These are phyloP conservation scores for Noctua fimbriata DNA, from an alignment of 2,888 invertebrate genomes.

Conservation along the genomic window DNA sequence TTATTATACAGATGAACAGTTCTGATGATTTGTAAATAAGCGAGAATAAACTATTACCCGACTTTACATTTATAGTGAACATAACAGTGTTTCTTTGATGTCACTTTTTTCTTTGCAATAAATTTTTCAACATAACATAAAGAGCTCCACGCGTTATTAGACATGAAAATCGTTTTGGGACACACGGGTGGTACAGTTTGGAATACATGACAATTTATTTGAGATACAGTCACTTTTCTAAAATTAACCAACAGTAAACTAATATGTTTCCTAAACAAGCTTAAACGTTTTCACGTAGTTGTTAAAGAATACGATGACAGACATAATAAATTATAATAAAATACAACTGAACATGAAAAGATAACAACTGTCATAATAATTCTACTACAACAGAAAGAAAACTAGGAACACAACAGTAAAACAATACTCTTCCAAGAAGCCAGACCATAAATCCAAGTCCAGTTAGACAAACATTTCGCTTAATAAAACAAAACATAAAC, in stretches of 20 bases:
- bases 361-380: constrained; percentile 43
- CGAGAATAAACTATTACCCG: constrained; percentile 63
- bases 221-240: neutral
- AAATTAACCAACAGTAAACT: too few species aligned
- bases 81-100: constrained; percentile 83
- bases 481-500: constrained; percentile 57
- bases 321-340: constrained; percentile 24
- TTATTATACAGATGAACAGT: constrained; percentile 62
- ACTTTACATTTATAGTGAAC: constrained; percentile 76
- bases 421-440: constrained; percentile 48
- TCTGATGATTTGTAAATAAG: constrained; percentile 68
- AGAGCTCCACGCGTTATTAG: constrained; percentile 82
- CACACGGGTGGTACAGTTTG: constrained; percentile 66
- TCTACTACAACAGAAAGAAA: constrained; percentile 19
- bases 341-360: constrained; percentile 31
- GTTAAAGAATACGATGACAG: neutral
- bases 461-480: constrained; percentile 51
- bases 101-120: constrained; percentile 84
- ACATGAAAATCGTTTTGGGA: constrained; percentile 78
- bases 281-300: neutral
- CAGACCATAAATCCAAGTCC: constrained; percentile 42
- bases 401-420: constrained; percentile 36
- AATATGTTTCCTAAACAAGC: neutral
- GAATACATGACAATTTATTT: neutral
- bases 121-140: constrained; percentile 83